Evolutionary conservation across 2,888 invertebrate genomes (phyloP).

Genomic region (Cryptus armator): DNA sequence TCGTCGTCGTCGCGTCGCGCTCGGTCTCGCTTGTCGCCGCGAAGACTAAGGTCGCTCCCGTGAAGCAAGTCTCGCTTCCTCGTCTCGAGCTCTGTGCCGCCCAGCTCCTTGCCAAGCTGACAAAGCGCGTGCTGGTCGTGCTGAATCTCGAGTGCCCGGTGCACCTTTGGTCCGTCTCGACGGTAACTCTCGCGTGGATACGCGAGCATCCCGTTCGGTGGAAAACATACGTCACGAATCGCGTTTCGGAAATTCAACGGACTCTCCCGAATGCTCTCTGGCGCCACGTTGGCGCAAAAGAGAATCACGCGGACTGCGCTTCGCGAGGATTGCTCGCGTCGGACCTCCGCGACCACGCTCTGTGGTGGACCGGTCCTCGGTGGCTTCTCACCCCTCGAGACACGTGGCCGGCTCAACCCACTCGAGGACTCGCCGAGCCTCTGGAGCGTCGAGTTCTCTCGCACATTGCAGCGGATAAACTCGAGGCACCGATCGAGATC

Average conservation of each 20-base stretch:
- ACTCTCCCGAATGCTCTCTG: conserved; percentile 63
- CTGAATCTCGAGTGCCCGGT: not conserved
- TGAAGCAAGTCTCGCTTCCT: conserved; percentile 14
- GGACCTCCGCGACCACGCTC: not conserved
- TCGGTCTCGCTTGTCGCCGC: not conserved
- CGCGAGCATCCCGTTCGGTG: no score
- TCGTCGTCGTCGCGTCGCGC: not conserved
- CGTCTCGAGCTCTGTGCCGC: conserved; percentile 35
- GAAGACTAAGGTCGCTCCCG: conserved; percentile 9
- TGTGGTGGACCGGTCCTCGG: conserved; percentile 57
- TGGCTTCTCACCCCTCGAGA: conserved; percentile 48
- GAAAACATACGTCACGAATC: no score
- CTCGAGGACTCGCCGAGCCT: not conserved
- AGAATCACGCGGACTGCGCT: conserved; percentile 75
- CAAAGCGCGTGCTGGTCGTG: not conserved
- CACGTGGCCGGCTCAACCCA: conserved; percentile 9
- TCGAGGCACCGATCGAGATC: not conserved
- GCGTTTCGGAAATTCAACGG: conserved; percentile 66
- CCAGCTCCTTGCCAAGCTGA: not conserved
- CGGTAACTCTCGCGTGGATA: no score
- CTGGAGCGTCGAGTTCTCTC: not conserved
- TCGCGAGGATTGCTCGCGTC: conserved; percentile 12
- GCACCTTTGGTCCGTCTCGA: conserved; percentile 59
- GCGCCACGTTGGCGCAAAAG: conserved; percentile 69
- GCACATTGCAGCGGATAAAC: not conserved